Conservation (phyloP, 53 echinoderm and acorn worm genomes). For the Patiria pectinifera region DNA sequence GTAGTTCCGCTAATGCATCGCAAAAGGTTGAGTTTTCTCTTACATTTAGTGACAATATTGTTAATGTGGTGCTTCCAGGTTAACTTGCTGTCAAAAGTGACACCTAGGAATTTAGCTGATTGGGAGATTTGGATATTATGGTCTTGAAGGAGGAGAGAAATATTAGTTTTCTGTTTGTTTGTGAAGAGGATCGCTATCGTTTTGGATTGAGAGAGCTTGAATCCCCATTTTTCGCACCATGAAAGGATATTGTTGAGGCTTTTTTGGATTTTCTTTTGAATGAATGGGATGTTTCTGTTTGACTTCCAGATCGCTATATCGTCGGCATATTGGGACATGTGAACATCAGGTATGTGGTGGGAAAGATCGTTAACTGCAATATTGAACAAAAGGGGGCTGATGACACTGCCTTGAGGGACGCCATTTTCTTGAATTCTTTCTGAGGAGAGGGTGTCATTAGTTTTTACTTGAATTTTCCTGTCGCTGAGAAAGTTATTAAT, state of each 20-base stretch:
- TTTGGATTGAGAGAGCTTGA: not conserved
- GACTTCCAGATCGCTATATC: slow-evolving; percentile 40
- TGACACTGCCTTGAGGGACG: slow-evolving; percentile 44
- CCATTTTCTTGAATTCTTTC: slow-evolving; percentile 6
- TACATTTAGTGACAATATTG: too few relatives aligned
- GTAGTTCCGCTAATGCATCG: slow-evolving; percentile 11
- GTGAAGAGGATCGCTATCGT: not conserved
- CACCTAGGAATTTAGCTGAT: slow-evolving; percentile 5
- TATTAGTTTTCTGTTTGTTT: not conserved
- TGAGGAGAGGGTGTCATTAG: not conserved
- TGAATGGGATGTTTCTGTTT: slow-evolving; percentile 11
- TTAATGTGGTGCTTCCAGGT: slow-evolving; percentile 45
- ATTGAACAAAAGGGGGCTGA: slow-evolving; percentile 32
- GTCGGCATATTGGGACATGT: slow-evolving; percentile 36
- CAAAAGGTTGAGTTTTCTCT: slow-evolving; percentile 42
- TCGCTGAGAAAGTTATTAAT: slow-evolving; percentile 2
- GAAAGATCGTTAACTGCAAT: slow-evolving; percentile 30
- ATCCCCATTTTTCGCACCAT: slow-evolving; percentile 32
- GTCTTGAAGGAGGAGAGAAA: not conserved
- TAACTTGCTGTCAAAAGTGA: slow-evolving; percentile 44
- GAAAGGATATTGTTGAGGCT: not conserved
- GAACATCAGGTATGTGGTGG: not conserved
- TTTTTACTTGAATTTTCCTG: slow-evolving; percentile 10
- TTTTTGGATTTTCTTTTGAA: slow-evolving; percentile 8
- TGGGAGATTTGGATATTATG: not conserved